These are phyloP conservation scores for Perdita meconis DNA, from an alignment of 2,888 invertebrate species.

Conservation along the genomic window DNA sequence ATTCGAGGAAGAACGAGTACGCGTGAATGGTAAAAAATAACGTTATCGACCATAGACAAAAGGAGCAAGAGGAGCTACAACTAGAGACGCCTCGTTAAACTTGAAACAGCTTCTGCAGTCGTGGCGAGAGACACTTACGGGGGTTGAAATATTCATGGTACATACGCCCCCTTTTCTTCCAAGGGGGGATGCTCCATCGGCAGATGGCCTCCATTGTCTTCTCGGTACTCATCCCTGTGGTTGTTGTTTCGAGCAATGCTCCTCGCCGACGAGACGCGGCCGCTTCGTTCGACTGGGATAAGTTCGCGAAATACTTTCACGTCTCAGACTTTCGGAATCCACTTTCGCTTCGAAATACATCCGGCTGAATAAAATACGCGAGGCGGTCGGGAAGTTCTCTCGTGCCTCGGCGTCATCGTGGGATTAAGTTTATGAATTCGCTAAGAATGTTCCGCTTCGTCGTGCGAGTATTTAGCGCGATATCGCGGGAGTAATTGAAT, in stretches of 20 bases:
- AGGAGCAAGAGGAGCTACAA: constrained; percentile 13
- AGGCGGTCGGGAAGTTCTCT: background rate
- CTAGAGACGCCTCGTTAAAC: constrained; percentile 66
- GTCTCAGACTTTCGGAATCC: background rate
- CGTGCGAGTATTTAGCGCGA: background rate
- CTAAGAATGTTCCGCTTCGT: constrained; percentile 9
- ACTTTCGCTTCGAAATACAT: background rate
- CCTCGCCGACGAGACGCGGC: background rate
- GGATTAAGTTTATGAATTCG: constrained; percentile 3
- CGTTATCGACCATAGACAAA: constrained; percentile 35
- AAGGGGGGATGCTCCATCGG: constrained; percentile 20
- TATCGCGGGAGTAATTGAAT: constrained; percentile 2
- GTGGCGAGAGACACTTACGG: constrained; percentile 71
- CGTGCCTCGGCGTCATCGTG: background rate
- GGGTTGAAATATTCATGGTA: constrained; percentile 77
- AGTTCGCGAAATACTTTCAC: background rate
- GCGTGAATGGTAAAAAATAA: constrained; percentile 35
- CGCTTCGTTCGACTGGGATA: background rate
- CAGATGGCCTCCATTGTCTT: constrained; percentile 34
- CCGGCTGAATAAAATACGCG: constrained; percentile 4
- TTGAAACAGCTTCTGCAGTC: constrained; percentile 66
- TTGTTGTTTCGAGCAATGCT: constrained; percentile 8
- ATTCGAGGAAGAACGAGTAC: background rate
- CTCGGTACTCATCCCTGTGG: background rate
- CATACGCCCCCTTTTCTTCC: constrained; percentile 36